Conservation (phyloP, 2,888 invertebrate species). For the Dyspetes luteomarginatus region DNA sequence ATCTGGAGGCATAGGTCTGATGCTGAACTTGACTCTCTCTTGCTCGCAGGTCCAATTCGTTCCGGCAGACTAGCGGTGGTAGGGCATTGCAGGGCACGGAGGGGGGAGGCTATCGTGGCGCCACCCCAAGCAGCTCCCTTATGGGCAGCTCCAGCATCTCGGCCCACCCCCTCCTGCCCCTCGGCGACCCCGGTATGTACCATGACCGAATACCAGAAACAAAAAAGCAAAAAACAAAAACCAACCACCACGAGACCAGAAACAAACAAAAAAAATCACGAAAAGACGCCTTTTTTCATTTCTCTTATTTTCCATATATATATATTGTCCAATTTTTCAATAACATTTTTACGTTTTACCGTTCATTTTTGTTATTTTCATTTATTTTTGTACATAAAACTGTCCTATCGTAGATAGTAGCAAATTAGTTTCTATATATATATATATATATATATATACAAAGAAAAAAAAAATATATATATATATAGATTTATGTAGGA, state of each 20-base stretch:
- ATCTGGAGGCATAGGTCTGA: conserved; percentile 82
- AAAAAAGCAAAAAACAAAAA: conserved; percentile 60
- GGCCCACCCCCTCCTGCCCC: conserved; percentile 97
- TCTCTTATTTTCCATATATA: conserved; percentile 62
- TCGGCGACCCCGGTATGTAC: conserved; percentile 87
- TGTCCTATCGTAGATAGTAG: conserved; percentile 70
- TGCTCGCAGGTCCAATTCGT: conserved; percentile 95
- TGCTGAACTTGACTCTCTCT: conserved; percentile 84
- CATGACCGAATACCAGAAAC: conserved; percentile 78
- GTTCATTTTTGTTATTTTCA: conserved; percentile 69
- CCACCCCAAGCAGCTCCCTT: conserved; percentile 85
- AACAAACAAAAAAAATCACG: conserved; percentile 27
- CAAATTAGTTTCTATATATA: conserved; percentile 56
- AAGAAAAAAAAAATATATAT: conserved; percentile 35
- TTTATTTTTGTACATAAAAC: conserved; percentile 69
- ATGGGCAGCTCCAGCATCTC: conserved; percentile 95
- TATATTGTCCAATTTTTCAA: conserved; percentile 63
- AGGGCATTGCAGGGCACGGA: conserved; percentile 87
- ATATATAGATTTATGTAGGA: conserved; percentile 48
- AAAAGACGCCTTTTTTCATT: conserved; percentile 69
- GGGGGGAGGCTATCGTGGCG: conserved; percentile 87
- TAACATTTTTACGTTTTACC: conserved; percentile 71
- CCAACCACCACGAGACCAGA: conserved; percentile 70
- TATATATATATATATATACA: conserved; percentile 38
- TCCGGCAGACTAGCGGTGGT: conserved; percentile 89